Conservation (phyloP, 2,797 vertebrate species). For the Gambusia yucatana region DNA sequence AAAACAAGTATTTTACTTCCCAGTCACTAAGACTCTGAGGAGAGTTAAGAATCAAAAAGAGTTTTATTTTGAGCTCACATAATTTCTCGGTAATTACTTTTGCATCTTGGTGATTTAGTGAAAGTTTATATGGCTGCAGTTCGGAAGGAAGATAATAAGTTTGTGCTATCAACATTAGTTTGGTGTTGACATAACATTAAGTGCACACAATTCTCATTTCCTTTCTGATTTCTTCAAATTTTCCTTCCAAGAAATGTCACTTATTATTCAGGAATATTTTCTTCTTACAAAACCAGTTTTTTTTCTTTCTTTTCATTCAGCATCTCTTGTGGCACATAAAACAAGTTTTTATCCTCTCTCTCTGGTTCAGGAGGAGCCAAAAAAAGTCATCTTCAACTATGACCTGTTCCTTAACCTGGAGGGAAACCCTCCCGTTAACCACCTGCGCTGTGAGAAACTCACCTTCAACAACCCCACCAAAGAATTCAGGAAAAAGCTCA, state of each 20-base stretch:
- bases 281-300: conserved; percentile 11
- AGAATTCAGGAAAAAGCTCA: conserved; percentile 96
- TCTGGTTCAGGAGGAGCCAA: conserved; percentile 93
- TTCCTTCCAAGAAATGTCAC: conserved; percentile 16
- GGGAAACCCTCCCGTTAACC: conserved; percentile 97
- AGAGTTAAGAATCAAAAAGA: too few relatives aligned
- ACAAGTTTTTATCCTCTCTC: background rate
- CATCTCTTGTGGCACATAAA: conserved; percentile 24
- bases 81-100: background rate
- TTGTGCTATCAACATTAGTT: background rate
- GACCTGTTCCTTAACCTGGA: conserved; percentile 98
- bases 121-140: background rate
- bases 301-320: conserved; percentile 41
- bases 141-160: background rate
- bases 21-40: background rate
- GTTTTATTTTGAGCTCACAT: background rate
- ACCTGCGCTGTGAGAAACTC: conserved; percentile 97
- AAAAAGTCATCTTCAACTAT: conserved; percentile 96
- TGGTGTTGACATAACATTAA: background rate
- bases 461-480: conserved; percentile 99
- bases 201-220: background rate
- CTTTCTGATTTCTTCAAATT: background rate
- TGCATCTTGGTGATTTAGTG: background rate
- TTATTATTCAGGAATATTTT: conserved; percentile 5
- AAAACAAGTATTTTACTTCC: background rate